Evolutionary conservation across 2,797 vertebrate genomes (phyloP).

Genomic region (Neopelma chrysocephalum): DNA sequence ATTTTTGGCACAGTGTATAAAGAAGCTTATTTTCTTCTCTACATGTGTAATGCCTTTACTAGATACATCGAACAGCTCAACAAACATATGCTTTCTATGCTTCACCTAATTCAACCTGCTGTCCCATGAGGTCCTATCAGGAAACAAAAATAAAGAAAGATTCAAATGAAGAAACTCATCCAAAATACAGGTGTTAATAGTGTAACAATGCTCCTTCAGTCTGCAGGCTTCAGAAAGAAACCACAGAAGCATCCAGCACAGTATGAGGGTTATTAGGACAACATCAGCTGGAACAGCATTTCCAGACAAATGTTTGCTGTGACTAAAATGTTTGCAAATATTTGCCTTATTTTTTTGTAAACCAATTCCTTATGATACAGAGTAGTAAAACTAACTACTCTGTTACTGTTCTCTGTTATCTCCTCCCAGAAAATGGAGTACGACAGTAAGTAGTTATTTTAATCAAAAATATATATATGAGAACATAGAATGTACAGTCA

Average conservation of each 20-base stretch:
- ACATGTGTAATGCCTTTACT: slow-evolving; percentile 65
- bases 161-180: background rate
- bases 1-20: slow-evolving; percentile 47
- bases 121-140: slow-evolving; percentile 22
- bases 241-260: background rate
- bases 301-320: background rate
- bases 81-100: slow-evolving; percentile 61
- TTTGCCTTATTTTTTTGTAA: background rate
- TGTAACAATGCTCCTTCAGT: background rate
- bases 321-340: background rate
- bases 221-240: background rate
- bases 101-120: slow-evolving; percentile 60
- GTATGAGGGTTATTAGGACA: background rate
- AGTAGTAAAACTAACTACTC: background rate
- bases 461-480: background rate
- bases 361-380: background rate
- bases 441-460: background rate
- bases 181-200: background rate
- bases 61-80: slow-evolving; percentile 48
- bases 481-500: background rate
- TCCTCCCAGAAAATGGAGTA: background rate
- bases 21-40: slow-evolving; percentile 63
- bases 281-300: background rate
- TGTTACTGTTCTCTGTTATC: background rate
- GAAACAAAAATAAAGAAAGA: slow-evolving; percentile 8